These are phyloP conservation scores for Tolypeutes matacus DNA, from an alignment of 2,797 vertebrate genomes.

Conservation along the genomic window DNA sequence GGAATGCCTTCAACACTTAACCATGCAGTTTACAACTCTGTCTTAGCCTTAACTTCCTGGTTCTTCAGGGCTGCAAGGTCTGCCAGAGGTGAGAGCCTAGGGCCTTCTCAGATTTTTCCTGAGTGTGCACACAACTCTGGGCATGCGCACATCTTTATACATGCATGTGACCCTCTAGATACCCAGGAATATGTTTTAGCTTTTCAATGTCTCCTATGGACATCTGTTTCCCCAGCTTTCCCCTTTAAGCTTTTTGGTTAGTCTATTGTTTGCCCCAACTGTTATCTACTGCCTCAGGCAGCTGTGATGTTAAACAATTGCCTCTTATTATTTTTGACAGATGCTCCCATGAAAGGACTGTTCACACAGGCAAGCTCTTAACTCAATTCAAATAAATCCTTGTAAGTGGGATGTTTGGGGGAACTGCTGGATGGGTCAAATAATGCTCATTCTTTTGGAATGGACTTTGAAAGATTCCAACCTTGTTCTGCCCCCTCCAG, in stretches of 20 bases:
- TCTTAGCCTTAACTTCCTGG: too few relatives aligned
- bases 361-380: background rate
- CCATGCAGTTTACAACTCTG: too few relatives aligned
- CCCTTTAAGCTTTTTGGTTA: conserved; percentile 2
- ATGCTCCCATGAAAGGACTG: background rate
- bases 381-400: background rate
- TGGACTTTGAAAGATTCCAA: background rate
- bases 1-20: too few relatives aligned
- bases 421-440: too few relatives aligned
- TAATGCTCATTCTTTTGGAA: background rate
- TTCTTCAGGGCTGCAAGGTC: too few relatives aligned
- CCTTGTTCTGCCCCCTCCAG: background rate
- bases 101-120: too few relatives aligned
- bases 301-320: background rate
- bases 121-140: too few relatives aligned
- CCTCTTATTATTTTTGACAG: conserved; percentile 39
- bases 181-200: background rate
- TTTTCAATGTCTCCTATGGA: background rate
- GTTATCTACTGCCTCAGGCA: background rate
- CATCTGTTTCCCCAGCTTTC: background rate
- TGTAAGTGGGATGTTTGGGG: background rate
- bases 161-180: background rate
- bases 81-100: too few relatives aligned
- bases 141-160: background rate
- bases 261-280: background rate